A percentile compares a stretch with the other conserved stretches of the same genome.
phyloP scores from a whole-genome alignment of 1,140 invertebrate species.

The Bombus affinis region DNA sequence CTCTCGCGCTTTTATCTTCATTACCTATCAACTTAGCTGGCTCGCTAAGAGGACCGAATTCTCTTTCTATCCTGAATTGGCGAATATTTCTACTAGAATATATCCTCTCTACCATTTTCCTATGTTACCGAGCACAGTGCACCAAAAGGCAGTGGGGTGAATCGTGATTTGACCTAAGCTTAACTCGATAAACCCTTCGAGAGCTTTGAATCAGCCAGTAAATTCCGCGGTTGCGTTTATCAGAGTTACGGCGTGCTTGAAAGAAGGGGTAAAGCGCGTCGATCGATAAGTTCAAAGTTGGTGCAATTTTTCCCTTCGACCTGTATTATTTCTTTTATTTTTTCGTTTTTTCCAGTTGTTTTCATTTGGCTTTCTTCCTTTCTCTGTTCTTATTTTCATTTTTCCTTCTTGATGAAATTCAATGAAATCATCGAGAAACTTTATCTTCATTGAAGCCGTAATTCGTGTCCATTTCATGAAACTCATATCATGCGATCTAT shows the following conservation, averaged over 20 bases:
- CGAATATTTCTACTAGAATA: slow-evolving; percentile 58
- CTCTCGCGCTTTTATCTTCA: slow-evolving; percentile 63
- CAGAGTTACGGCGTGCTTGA: not conserved
- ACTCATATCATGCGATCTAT: slow-evolving; percentile 34
- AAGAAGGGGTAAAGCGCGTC: not conserved
- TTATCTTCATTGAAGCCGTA: slow-evolving; percentile 10
- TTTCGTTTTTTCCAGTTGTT: not conserved
- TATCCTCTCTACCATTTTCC: not conserved
- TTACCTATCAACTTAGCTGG: slow-evolving; percentile 60
- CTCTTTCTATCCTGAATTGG: slow-evolving; percentile 39
- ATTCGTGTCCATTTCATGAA: slow-evolving; percentile 28
- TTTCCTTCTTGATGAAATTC: not conserved
- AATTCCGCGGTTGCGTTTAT: slow-evolving; percentile 43
- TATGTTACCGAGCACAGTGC: not conserved
- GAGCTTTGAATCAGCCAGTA: not conserved
- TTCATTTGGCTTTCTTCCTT: not conserved
- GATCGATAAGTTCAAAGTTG: slow-evolving; percentile 28
- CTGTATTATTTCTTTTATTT: too few relatives aligned
- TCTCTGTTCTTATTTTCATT: not conserved
- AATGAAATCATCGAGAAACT: not conserved
- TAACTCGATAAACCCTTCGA: slow-evolving; percentile 61
- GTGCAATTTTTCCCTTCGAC: not conserved
- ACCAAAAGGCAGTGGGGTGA: not conserved
- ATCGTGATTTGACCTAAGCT: slow-evolving; percentile 59
- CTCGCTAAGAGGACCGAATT: slow-evolving; percentile 33